A percentile compares a stretch with the other conserved stretches of the same genome.
Conservation (phyloP, 2,797 vertebrate genomes). For the Anolis apletophallus region DNA sequence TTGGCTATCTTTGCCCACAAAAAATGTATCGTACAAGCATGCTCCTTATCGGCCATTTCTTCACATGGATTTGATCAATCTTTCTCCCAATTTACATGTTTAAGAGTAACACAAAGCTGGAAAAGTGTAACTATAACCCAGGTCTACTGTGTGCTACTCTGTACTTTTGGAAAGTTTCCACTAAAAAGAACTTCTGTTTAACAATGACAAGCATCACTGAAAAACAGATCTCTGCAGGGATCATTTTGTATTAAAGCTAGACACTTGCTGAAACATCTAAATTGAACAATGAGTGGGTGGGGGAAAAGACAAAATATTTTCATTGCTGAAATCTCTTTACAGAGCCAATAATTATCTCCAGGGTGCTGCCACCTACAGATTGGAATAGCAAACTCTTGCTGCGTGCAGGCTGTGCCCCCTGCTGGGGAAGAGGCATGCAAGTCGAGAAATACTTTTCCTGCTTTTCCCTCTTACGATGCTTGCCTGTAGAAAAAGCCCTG, state of each 20-base stretch:
- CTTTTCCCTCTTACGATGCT: slow-evolving; percentile 60
- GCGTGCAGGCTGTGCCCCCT: slow-evolving; percentile 69
- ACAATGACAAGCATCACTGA: slow-evolving; percentile 34
- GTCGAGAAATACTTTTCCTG: slow-evolving; percentile 53
- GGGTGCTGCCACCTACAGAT: slow-evolving; percentile 71
- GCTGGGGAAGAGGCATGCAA: slow-evolving; percentile 66
- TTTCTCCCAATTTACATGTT: not conserved
- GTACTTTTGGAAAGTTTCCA: slow-evolving; percentile 30
- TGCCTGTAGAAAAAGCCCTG: slow-evolving; percentile 64
- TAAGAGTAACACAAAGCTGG: slow-evolving; percentile 9
- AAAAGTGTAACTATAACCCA: slow-evolving; percentile 28
- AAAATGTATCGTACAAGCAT: not conserved
- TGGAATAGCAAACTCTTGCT: slow-evolving; percentile 64
- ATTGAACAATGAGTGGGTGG: slow-evolving; percentile 57
- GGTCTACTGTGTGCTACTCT: not conserved
- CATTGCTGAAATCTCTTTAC: slow-evolving; percentile 64
- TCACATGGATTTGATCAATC: not conserved
- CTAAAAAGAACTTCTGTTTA: slow-evolving; percentile 12
- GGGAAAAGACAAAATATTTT: slow-evolving; percentile 68
- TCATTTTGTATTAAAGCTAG: slow-evolving; percentile 60
- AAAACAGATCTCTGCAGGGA: slow-evolving; percentile 49
- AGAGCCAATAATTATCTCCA: slow-evolving; percentile 66
- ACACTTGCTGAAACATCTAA: slow-evolving; percentile 63
- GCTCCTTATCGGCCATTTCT: not conserved
- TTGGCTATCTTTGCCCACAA: not conserved